These are phyloP conservation scores for Rhabdomys pumilio DNA, from an alignment of 2,797 vertebrate genomes.

Conservation along the genomic window DNA sequence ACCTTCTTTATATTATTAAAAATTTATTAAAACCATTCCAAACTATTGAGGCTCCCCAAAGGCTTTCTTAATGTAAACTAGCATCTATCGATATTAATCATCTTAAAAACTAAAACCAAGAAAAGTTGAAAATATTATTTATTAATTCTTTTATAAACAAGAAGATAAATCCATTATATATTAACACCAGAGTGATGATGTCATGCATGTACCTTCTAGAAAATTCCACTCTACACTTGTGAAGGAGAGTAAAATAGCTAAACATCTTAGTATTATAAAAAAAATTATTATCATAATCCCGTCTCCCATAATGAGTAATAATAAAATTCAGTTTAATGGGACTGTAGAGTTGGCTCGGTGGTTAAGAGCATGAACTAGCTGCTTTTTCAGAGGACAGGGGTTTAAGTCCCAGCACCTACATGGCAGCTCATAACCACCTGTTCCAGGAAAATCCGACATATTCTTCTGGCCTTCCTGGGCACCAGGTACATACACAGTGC, in stretches of 20 bases:
- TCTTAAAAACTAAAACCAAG: conserved; percentile 52
- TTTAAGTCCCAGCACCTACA: background rate
- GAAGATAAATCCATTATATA: background rate
- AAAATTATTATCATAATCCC: background rate
- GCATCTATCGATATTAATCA: background rate
- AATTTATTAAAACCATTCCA: conserved; percentile 50
- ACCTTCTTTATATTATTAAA: conserved; percentile 11
- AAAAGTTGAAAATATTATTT: conserved; percentile 17
- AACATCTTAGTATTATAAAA: conserved; percentile 56
- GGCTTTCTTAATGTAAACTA: conserved; percentile 13
- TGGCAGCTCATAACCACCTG: background rate
- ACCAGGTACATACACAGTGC: background rate
- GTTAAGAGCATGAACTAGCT: background rate
- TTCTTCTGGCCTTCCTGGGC: background rate
- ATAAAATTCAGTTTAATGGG: conserved; percentile 23
- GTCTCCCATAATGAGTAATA: conserved; percentile 29
- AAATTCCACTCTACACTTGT: conserved; percentile 35
- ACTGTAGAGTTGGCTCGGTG: background rate
- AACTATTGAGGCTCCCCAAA: background rate
- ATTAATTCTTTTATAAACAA: conserved; percentile 66
- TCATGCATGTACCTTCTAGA: conserved; percentile 19
- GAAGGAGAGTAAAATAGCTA: conserved; percentile 20
- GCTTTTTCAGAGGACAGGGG: background rate
- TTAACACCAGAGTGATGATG: conserved; percentile 1
- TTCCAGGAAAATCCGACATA: background rate